phyloP scores from a whole-genome alignment of 37 sponge, comb jelly and placozoan species.

The Chondrosia reniformis region DNA sequence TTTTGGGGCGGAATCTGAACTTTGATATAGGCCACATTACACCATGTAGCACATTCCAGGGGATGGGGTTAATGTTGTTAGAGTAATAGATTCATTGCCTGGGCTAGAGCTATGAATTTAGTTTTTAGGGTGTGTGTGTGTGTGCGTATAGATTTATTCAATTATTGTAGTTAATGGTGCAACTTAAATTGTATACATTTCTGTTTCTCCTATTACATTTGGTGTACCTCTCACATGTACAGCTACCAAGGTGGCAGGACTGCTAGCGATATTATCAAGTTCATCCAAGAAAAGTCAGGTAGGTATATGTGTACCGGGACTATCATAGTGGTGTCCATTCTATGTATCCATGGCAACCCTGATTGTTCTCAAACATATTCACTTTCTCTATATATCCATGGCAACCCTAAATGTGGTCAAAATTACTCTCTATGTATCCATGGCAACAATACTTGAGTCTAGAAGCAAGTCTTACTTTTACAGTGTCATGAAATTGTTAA shows the following conservation, averaged over 20 bases:
- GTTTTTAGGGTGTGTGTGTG: not conserved
- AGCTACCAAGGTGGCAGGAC: slow-evolving; percentile 89
- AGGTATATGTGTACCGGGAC: not conserved
- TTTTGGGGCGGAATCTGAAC: too few relatives aligned
- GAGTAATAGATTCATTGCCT: not conserved
- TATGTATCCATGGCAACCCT: too few relatives aligned
- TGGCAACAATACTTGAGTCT: too few relatives aligned
- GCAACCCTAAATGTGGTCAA: too few relatives aligned
- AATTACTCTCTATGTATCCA: too few relatives aligned
- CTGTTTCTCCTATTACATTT: not conserved
- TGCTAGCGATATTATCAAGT: slow-evolving; percentile 91
- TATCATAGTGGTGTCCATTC: not conserved
- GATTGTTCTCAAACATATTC: too few relatives aligned
- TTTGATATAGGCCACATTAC: too few relatives aligned
- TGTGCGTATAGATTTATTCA: not conserved
- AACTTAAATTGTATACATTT: not conserved
- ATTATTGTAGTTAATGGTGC: not conserved
- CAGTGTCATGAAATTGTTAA: too few relatives aligned
- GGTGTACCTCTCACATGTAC: not conserved
- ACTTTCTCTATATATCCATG: too few relatives aligned
- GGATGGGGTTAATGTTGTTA: too few relatives aligned
- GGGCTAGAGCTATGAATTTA: not conserved
- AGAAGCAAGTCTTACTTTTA: too few relatives aligned
- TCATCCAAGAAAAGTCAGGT: slow-evolving; percentile 78
- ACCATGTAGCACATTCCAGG: too few relatives aligned